Evolutionary conservation across 2,113 vertebrate species (phyloP).

Genomic region (Corythoichthys haematopterus): DNA sequence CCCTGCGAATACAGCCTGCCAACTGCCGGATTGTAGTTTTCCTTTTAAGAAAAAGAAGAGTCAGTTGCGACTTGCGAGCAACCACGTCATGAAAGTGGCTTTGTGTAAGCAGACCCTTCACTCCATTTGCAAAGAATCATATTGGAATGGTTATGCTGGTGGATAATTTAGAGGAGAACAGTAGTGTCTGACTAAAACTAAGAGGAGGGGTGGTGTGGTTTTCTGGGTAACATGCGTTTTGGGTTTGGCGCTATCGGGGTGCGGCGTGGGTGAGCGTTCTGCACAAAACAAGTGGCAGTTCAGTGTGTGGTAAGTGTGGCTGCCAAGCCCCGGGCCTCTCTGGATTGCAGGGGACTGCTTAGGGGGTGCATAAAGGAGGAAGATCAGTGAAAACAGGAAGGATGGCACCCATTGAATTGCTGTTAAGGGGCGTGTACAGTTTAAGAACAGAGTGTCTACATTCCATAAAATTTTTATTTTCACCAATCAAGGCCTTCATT

Average conservation of each 20-base stretch:
- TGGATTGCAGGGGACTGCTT: constrained; percentile 67
- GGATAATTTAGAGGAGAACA: constrained; percentile 50
- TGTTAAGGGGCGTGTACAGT: constrained; percentile 38
- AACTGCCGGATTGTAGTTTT: constrained; percentile 22
- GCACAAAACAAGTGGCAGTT: constrained; percentile 73
- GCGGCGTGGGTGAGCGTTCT: constrained; percentile 26
- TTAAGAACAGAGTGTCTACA: background rate
- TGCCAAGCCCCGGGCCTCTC: constrained; percentile 68
- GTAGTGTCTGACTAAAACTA: constrained; percentile 40
- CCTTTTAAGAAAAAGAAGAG: constrained; percentile 20
- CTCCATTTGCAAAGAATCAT: constrained; percentile 33
- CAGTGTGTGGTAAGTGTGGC: constrained; percentile 71
- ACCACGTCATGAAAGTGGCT: constrained; percentile 36
- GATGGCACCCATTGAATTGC: constrained; percentile 75
- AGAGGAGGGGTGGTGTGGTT: constrained; percentile 58
- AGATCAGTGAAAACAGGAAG: constrained; percentile 74
- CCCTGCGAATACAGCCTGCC: background rate
- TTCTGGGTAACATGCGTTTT: constrained; percentile 42
- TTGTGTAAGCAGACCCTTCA: constrained; percentile 38
- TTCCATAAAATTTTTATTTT: background rate
- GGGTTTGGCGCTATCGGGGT: constrained; percentile 42
- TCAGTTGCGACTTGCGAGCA: constrained; percentile 20
- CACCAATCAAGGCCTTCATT: background rate
- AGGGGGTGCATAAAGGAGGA: constrained; percentile 54
- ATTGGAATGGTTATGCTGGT: constrained; percentile 41